phyloP scores from a whole-genome alignment of 2,113 vertebrate species.

The Thryonomys swinderianus region DNA sequence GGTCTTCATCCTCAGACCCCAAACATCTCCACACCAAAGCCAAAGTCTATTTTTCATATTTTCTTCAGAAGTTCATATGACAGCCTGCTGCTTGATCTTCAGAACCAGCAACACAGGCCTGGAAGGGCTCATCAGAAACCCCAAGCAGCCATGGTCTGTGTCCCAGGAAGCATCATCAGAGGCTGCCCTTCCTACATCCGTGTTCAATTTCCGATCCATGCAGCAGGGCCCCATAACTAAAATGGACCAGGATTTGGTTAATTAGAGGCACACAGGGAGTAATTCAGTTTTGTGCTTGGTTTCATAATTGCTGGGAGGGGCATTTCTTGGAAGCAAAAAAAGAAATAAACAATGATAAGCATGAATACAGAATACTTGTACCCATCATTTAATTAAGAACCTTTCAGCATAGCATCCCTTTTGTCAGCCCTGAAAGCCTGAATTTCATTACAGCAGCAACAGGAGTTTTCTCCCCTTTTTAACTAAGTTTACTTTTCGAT shows the following conservation, averaged over 20 bases:
- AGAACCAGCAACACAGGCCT: neutral
- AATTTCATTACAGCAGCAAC: conserved; percentile 62
- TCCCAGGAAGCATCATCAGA: conserved; percentile 23
- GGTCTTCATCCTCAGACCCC: neutral
- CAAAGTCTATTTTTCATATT: neutral
- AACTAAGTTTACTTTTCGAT: conserved; percentile 75
- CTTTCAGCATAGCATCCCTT: conserved; percentile 24
- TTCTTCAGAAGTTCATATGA: neutral
- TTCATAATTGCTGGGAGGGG: conserved; percentile 26
- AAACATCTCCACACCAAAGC: neutral
- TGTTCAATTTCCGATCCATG: neutral
- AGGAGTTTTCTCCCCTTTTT: conserved; percentile 62
- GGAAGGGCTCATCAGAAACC: neutral
- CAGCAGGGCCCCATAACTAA: conserved; percentile 28
- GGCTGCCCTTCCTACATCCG: neutral
- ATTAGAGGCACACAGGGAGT: conserved; percentile 44
- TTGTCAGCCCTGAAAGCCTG: conserved; percentile 41
- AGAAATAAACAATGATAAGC: neutral
- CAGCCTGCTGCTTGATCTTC: neutral
- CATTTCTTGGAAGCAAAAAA: neutral
- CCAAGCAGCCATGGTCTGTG: neutral
- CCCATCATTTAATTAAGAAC: conserved; percentile 55
- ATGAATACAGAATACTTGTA: neutral
- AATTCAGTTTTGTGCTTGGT: conserved; percentile 54
- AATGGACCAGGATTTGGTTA: conserved; percentile 51